Conservation (phyloP, 92 coral and sea anemone genomes). For the Plumapathes pennacea region DNA sequence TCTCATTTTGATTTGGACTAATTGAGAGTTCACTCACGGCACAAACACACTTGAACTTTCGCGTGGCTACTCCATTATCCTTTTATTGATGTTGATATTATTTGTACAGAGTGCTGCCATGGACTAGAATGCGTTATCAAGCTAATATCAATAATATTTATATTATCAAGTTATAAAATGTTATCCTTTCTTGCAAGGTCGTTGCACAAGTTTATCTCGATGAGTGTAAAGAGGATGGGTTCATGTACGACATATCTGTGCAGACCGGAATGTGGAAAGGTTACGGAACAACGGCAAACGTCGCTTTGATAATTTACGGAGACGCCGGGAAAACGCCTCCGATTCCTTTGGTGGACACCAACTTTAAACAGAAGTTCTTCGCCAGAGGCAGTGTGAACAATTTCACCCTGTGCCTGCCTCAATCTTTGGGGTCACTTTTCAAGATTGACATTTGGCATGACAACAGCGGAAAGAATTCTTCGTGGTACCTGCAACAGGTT, state of each 20-base stretch:
- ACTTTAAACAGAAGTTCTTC: constrained; percentile 58
- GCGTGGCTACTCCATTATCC: too few species aligned
- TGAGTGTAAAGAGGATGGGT: constrained; percentile 58
- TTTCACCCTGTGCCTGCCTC: constrained; percentile 66
- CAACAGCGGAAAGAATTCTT: constrained; percentile 71
- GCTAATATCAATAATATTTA: background rate
- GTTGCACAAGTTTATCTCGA: constrained; percentile 74
- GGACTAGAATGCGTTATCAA: too few species aligned
- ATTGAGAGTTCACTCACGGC: background rate
- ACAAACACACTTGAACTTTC: too few species aligned
- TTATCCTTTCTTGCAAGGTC: constrained; percentile 36
- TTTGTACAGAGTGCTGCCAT: too few species aligned
- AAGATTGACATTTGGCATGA: constrained; percentile 86
- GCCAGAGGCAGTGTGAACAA: constrained; percentile 85
- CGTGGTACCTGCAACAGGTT: constrained; percentile 80
- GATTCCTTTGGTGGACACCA: constrained; percentile 61
- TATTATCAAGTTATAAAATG: background rate
- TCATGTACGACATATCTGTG: constrained; percentile 66
- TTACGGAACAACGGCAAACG: constrained; percentile 84
- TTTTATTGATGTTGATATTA: too few species aligned
- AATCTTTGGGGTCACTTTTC: constrained; percentile 54
- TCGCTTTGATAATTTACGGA: constrained; percentile 70
- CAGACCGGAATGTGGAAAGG: constrained; percentile 93
- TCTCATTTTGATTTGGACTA: too few species aligned
- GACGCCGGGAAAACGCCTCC: constrained; percentile 69